phyloP scores from a whole-genome alignment of 2,797 vertebrate genomes.

The Rhodeus uyekii region DNA sequence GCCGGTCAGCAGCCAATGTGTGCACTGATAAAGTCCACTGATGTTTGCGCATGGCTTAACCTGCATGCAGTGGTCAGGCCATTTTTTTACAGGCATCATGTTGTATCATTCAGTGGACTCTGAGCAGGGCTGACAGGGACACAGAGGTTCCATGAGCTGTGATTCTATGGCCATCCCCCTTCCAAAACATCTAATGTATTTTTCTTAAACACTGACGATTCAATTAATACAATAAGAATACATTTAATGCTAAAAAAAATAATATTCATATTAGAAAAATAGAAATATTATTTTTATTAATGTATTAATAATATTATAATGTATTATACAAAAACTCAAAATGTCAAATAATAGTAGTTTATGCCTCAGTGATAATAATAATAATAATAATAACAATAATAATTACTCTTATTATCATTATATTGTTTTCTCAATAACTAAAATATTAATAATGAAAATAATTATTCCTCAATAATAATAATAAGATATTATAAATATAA shows the following conservation, averaged over 20 bases:
- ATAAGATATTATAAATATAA: background rate
- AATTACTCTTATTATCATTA: too few relatives aligned
- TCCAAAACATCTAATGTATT: background rate
- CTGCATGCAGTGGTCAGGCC: background rate
- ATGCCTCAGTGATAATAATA: background rate
- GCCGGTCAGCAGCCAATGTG: slow-evolving; percentile 5
- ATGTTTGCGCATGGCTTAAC: slow-evolving; percentile 44
- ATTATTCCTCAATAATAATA: too few relatives aligned
- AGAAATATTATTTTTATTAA: background rate
- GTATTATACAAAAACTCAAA: background rate
- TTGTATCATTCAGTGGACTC: slow-evolving; percentile 31
- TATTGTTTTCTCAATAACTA: too few relatives aligned
- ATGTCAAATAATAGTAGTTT: background rate
- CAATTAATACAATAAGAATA: background rate
- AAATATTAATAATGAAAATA: too few relatives aligned
- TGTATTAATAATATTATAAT: background rate
- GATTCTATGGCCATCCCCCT: too few relatives aligned
- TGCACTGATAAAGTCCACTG: background rate
- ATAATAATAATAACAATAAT: too few relatives aligned
- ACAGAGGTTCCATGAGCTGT: slow-evolving; percentile 28
- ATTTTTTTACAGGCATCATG: slow-evolving; percentile 33
- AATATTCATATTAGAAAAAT: too few relatives aligned
- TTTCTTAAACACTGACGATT: background rate
- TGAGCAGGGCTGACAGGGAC: slow-evolving; percentile 32
- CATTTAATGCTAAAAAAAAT: background rate